Base-by-base conservation (phyloP, 2,797 vertebrate species). In the Enteromius paludinosus region DNA sequence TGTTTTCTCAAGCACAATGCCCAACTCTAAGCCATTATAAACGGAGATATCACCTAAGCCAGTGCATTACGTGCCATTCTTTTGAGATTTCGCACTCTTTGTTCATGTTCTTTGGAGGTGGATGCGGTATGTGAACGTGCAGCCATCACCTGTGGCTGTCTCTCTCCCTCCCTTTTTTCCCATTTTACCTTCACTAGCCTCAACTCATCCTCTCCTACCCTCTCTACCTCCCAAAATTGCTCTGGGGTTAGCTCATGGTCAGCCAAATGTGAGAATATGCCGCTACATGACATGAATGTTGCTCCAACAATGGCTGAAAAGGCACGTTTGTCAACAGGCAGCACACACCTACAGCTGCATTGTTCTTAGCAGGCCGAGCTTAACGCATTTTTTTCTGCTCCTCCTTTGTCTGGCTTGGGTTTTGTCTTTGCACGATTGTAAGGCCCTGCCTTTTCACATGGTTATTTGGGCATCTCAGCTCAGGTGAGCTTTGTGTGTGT, bases 291-390 rank as follows among this genome's bases (percentile, higher is more conserved):
- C 90, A 90, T 89, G 89, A 93, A 92, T 88, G 85, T 83, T 69
- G 61, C n/a, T 78, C 71, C 76, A 89, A 93, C 91, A 93, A 92
- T 93, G 74, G 47, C 79, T 88, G 84, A 89, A 86, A 88, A 87
- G 88, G 81, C 87, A 78, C 38, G 25, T 71, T 87, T 92, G 90
- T 90, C 89, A 91, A 90, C 83, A 90, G 83, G 86, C 88, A 78
- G 88, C 86, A 89, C 88, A 89, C 90, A 88, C 89, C 92, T 90
- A 90, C 38, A 82, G 62, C 85, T 77, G 41, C 86, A 93, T 93
- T 94, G 91, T 93, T 88, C 86, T 89, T 65, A 85, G 85, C 87
- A 91, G 88, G 86, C 83, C 82, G 85, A 92, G 90, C 90, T 88
- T 87, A 87, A 87, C 85, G 5, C 30, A 49, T 83, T 86, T 47